These are phyloP conservation scores for Nansenia antarctica DNA, from an alignment of 2,113 vertebrate species.

Conservation along the genomic window DNA sequence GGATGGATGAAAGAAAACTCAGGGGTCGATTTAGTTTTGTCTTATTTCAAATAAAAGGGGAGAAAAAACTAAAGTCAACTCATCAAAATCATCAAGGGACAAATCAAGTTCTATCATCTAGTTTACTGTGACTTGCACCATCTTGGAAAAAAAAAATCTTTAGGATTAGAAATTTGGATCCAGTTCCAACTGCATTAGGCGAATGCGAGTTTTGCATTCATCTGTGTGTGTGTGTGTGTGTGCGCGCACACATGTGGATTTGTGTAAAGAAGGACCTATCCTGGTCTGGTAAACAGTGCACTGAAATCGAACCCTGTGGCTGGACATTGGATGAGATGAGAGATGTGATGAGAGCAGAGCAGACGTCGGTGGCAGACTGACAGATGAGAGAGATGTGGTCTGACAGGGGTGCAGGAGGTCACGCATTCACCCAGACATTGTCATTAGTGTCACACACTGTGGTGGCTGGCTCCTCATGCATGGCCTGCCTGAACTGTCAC, in stretches of 20 bases:
- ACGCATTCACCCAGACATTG: conserved; percentile 84
- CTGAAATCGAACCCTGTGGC: conserved; percentile 97
- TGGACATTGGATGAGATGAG: conserved; percentile 76
- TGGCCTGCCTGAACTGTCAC: conserved; percentile 79
- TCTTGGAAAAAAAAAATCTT: conserved; percentile 17
- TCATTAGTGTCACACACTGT: conserved; percentile 87
- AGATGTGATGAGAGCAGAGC: conserved; percentile 55
- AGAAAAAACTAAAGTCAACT: conserved; percentile 16
- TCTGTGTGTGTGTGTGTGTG: conserved; percentile 21
- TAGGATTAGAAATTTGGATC: conserved; percentile 28
- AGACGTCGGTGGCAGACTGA: conserved; percentile 44
- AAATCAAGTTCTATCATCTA: conserved; percentile 49
- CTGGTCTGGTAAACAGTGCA: conserved; percentile 42
- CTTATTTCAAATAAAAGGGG: conserved; percentile 44
- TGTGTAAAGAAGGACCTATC: conserved; percentile 25
- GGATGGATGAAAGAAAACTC: conserved; percentile 68
- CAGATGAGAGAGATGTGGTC: conserved; percentile 45
- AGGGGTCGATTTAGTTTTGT: conserved; percentile 96
- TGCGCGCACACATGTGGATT: no score
- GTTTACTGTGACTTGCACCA: conserved; percentile 41
- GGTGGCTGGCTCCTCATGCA: conserved; percentile 94
- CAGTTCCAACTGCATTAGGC: conserved; percentile 25
- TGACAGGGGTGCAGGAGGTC: conserved; percentile 72
- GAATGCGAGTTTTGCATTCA: conserved; percentile 20
- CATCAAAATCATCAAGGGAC: conserved; percentile 42